A percentile compares a stretch with the other conserved stretches of the same genome.
Evolutionary conservation across 2,888 invertebrate species (phyloP).

Genomic region (Mesochorus sp.): DNA sequence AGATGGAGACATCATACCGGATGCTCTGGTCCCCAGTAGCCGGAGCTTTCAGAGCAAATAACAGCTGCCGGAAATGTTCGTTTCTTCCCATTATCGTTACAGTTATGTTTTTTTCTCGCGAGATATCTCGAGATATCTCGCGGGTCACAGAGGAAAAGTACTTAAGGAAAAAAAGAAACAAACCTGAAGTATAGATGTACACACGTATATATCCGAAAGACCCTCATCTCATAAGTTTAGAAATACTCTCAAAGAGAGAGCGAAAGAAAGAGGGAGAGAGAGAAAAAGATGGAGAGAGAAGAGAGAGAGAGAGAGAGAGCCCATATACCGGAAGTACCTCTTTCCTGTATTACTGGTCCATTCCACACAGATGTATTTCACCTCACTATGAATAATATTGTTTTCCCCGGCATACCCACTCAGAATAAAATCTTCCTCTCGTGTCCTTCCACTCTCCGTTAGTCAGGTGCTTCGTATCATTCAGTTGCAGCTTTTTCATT

Average conservation of each 20-base stretch:
- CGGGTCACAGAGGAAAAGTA: not conserved
- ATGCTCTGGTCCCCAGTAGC: constrained; percentile 33
- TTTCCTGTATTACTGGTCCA: not conserved
- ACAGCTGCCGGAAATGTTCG: constrained; percentile 66
- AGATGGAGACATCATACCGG: constrained; percentile 46
- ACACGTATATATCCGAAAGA: constrained; percentile 5
- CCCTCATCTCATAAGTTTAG: constrained; percentile 28
- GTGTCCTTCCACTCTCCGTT: not conserved
- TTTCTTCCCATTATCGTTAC: constrained; percentile 65
- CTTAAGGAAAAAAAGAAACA: not conserved
- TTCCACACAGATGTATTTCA: constrained; percentile 16
- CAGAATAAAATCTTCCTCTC: not conserved
- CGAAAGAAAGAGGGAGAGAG: too few species aligned
- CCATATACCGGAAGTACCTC: constrained; percentile 40
- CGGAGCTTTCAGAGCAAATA: constrained; percentile 60
- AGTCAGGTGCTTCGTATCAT: not conserved
- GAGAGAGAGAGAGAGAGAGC: too few species aligned
- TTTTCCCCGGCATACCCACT: not conserved
- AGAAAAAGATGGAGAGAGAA: too few species aligned
- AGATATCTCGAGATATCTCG: constrained; percentile 33
- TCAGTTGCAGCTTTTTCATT: not conserved
- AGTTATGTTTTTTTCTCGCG: constrained; percentile 63
- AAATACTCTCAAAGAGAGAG: constrained; percentile 39
- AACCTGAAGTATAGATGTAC: not conserved
- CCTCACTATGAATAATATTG: constrained; percentile 31